A percentile compares a stretch with the other conserved stretches of the same genome.
Evolutionary conservation across 1,140 invertebrate species (phyloP).

Genomic region (Drosophila oshimai): DNA sequence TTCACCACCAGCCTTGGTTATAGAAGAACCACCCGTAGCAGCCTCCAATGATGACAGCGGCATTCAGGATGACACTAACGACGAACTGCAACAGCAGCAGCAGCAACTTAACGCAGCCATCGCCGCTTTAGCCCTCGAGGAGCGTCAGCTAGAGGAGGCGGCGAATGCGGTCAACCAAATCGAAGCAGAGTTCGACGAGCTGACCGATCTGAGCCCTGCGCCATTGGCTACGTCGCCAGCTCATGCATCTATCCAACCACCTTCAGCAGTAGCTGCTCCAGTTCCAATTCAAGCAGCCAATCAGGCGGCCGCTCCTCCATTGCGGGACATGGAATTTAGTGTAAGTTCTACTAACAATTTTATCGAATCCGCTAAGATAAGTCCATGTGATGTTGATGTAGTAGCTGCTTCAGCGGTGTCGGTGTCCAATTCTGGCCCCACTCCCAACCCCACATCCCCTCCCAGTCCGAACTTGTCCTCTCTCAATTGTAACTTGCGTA

Average conservation of each 20-base stretch:
- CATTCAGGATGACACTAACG: slow-evolving; percentile 87
- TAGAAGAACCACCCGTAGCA: slow-evolving; percentile 83
- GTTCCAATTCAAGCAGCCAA: slow-evolving; percentile 32
- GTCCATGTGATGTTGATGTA: slow-evolving; percentile 64
- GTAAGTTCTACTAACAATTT: slow-evolving; percentile 83
- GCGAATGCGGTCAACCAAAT: slow-evolving; percentile 79
- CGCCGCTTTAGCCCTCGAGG: slow-evolving; percentile 68
- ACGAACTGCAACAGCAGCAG: slow-evolving; percentile 83
- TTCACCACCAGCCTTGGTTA: slow-evolving; percentile 44
- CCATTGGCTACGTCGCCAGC: slow-evolving; percentile 32
- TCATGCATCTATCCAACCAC: neutral
- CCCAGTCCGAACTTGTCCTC: slow-evolving; percentile 1
- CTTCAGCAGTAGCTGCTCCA: slow-evolving; percentile 12
- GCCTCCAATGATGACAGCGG: slow-evolving; percentile 89
- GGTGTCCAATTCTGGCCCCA: slow-evolving; percentile 51
- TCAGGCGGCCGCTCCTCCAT: slow-evolving; percentile 40
- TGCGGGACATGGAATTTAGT: slow-evolving; percentile 82
- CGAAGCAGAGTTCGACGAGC: slow-evolving; percentile 74
- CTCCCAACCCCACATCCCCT: slow-evolving; percentile 1
- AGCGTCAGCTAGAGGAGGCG: slow-evolving; percentile 73
- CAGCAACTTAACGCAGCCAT: slow-evolving; percentile 74
- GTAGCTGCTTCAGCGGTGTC: slow-evolving; percentile 67
- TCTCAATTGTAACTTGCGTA: slow-evolving; percentile 70
- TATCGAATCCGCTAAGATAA: slow-evolving; percentile 60
- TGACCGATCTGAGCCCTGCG: slow-evolving; percentile 55